Percentiles rank a stretch among this genome's conserved stretches.
phyloP scores from a whole-genome alignment of 1,140 invertebrate species.

The Cheumatopsyche charites region DNA sequence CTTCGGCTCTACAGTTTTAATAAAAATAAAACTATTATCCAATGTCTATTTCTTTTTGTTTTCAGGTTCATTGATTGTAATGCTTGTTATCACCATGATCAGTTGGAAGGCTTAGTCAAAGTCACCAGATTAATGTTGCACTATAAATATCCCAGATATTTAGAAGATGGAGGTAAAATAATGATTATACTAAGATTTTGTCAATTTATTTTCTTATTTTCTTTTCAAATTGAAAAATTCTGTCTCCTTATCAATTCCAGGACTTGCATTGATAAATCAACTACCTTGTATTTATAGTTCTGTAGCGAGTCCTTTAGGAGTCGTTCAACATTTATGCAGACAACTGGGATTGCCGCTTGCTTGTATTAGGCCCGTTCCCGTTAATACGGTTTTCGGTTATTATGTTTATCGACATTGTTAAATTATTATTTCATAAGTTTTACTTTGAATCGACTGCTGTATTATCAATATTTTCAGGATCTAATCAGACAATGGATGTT shows the following conservation, averaged over 20 bases:
- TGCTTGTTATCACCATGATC: conserved; percentile 79
- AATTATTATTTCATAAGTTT: not conserved
- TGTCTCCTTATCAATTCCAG: conserved; percentile 55
- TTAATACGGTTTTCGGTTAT: conserved; percentile 71
- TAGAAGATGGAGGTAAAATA: conserved; percentile 71
- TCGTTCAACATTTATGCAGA: conserved; percentile 80
- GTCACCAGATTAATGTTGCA: conserved; percentile 80
- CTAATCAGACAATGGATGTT: conserved; percentile 76
- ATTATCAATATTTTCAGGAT: conserved; percentile 52
- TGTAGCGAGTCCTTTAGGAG: conserved; percentile 71
- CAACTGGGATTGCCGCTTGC: conserved; percentile 78
- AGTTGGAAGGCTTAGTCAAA: conserved; percentile 76
- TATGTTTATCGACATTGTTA: not conserved
- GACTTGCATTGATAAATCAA: conserved; percentile 71
- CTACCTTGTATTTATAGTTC: conserved; percentile 81
- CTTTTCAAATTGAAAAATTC: not conserved
- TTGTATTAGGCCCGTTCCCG: conserved; percentile 83
- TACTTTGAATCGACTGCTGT: conserved; percentile 20
- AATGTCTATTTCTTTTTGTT: not conserved
- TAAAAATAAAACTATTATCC: too few species aligned
- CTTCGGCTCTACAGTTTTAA: too few species aligned
- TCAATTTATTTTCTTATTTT: not conserved
- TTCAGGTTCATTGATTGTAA: conserved; percentile 66
- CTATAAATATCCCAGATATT: conserved; percentile 80
- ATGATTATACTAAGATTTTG: not conserved